Base-by-base conservation (phyloP, 2,113 vertebrate genomes). In the Aplodontia rufa region DNA sequence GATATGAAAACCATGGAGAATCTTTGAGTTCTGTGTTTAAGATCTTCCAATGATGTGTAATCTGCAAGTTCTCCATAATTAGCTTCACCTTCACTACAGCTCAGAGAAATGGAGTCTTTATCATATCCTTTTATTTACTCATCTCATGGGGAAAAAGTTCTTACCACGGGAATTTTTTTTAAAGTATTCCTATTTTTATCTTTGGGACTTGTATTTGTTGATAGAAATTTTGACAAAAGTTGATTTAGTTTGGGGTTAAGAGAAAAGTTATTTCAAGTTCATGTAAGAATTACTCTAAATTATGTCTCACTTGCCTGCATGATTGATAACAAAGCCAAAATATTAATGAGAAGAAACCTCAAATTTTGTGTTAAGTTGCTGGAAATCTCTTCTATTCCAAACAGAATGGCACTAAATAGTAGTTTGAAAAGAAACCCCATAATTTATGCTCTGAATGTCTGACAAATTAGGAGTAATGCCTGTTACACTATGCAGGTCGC, bases 1-100 rank as follows among this genome's bases (percentile, higher is more conserved):
- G 74, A 69, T 94, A 94, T 87, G 51, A 98, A 97, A 97, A 97
- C 55, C 94, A 95, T 84, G 83, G 90, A 94, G 88, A 95, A 98
- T 68, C 93, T 97, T 84, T 93, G 90, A 98, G 82, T 93, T 93
- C 85, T 87, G 40, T 60, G 78, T 94, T 95, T 97, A 92, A 95
- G 96, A 94, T 91, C 97, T 96, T 92, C 87, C 96, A 91, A 96
- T 78, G 94, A 84, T 64, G 66, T 82, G 32, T 89, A 96, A 95
- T 96, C 13, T 1, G 94, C 96, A 97, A 96, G 91, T 66, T 74
- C 93, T 97, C 97, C 94, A 95, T 95, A 96, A 97, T 97, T 93
- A 85, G 79, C 86, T 93, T 96, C 75, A 62, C 93, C 71, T 87
- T 95, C 66, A 45, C 58, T 69, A 55, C 28, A 1, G 3, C 82